Base-by-base conservation (phyloP, 2,797 vertebrate species). In the Sylvia borin region DNA sequence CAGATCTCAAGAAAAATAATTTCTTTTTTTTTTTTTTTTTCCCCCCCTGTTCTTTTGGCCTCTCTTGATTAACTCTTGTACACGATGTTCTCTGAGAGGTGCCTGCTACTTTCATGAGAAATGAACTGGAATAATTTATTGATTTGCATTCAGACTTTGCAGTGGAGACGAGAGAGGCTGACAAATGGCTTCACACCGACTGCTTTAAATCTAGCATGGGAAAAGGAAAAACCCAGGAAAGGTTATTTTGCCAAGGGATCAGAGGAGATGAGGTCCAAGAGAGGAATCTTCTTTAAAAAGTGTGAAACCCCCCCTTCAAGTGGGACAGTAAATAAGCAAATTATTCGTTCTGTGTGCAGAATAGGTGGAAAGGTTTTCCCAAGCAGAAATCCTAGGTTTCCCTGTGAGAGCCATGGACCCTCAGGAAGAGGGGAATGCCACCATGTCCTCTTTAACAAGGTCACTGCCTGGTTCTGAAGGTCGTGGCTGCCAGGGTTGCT, bases 101-200 rank as follows among this genome's bases (percentile, higher is more conserved):
- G 55, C 55, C 73, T 78, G 38, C 65, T 48, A 53, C 65, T 78
- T 92, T 68, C 54, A 32, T 58, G 61, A 96, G 91, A 92, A 96
- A 95, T 93, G 74, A 94, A 62, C 40, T 54, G 84, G 50, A 51
- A 80, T 96, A 48, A 94, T 91, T 96, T 85, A 88, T 97, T 93
- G 68, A 88, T 95, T 68, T 68, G 51, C 72, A 70, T 71, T 93
- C 85, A 91, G 72, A 34, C 12, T 1, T 42, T 58, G 51, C 67
- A 51, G 43, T 4, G 58, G 13, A 50, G 85, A 48, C 18, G 54
- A 38, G 43, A 65, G 58, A 58, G 24, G 70, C 47, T 85, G 91
- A 93, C 2, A 6, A 86, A 93, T 70, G 67, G 38, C 17, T 53
- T 77, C 65, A 32, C 26, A 19, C 11, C 1, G 3, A 5, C 43